Evolutionary conservation across 2,797 vertebrate species (phyloP).

Genomic region (Denticeps clupeoides): DNA sequence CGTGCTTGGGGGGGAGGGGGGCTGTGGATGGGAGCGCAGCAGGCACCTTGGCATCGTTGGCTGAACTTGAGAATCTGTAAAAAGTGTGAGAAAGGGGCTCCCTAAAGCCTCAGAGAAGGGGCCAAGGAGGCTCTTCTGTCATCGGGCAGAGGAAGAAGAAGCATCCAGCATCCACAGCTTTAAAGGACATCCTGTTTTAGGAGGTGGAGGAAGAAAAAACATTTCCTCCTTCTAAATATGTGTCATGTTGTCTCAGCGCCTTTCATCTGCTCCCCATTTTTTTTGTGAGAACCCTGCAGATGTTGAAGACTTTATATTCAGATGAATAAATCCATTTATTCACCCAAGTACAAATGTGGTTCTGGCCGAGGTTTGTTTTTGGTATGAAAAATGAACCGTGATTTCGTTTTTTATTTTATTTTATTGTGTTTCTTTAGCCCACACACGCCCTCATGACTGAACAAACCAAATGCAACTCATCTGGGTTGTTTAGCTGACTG

Average conservation of each 20-base stretch:
- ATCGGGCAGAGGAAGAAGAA: slow-evolving; percentile 23
- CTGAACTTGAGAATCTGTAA: too few species aligned
- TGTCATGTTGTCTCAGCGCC: slow-evolving; percentile 15
- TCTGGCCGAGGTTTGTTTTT: background rate
- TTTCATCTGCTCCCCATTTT: background rate
- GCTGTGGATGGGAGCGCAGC: too few species aligned
- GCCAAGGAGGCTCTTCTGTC: slow-evolving; percentile 20
- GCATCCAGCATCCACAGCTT: slow-evolving; percentile 12
- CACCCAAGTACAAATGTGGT: too few species aligned
- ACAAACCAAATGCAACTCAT: too few species aligned
- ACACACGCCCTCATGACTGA: too few species aligned
- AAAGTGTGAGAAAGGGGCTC: too few species aligned
- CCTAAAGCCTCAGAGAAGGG: background rate
- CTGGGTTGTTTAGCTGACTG: background rate
- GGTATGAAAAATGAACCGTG: background rate
- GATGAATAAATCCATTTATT: too few species aligned
- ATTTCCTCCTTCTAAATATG: slow-evolving; percentile 29
- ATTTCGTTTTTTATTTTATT: too few species aligned
- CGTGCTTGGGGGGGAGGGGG: too few species aligned
- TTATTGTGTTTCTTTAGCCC: too few species aligned
- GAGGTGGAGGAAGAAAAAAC: slow-evolving; percentile 12
- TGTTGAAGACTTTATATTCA: too few species aligned
- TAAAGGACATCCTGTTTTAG: slow-evolving; percentile 33
- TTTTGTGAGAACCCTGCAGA: slow-evolving; percentile 1
- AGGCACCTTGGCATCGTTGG: too few species aligned